Percentiles rank a stretch among this genome's conserved stretches.
These are phyloP conservation scores for Platysternon megacephalum DNA, from an alignment of 2,113 vertebrate species.

Conservation along the genomic window DNA sequence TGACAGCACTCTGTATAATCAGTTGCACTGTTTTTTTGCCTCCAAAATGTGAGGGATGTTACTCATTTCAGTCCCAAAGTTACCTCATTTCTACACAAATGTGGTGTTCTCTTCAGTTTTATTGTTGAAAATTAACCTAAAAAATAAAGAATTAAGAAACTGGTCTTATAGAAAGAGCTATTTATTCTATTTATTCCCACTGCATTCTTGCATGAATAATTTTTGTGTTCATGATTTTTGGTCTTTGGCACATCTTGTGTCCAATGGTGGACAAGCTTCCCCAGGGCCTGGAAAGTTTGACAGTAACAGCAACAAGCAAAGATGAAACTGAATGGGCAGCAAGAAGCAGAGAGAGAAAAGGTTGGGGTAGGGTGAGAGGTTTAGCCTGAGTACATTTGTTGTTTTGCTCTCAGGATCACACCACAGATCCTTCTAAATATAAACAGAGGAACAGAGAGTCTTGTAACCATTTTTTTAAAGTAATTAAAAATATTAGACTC, in stretches of 20 bases:
- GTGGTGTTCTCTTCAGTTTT: neutral
- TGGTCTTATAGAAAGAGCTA: neutral
- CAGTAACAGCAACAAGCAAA: neutral
- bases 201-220: neutral
- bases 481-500: neutral
- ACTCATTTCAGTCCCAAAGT: neutral
- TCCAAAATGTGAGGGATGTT: neutral
- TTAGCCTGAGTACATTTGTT: neutral
- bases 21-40: neutral
- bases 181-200: neutral
- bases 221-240: neutral
- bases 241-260: neutral
- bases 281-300: neutral
- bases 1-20: neutral
- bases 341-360: neutral
- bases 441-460: neutral
- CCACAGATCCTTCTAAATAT: neutral
- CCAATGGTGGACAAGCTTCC: neutral
- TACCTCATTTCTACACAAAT: neutral
- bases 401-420: neutral
- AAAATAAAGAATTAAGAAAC: neutral
- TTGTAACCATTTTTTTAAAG: neutral
- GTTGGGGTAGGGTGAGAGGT: neutral
- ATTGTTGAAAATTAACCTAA: neutral
- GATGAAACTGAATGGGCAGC: neutral